Base-by-base conservation (phyloP, 2,797 vertebrate species). In the Paguma larvata region DNA sequence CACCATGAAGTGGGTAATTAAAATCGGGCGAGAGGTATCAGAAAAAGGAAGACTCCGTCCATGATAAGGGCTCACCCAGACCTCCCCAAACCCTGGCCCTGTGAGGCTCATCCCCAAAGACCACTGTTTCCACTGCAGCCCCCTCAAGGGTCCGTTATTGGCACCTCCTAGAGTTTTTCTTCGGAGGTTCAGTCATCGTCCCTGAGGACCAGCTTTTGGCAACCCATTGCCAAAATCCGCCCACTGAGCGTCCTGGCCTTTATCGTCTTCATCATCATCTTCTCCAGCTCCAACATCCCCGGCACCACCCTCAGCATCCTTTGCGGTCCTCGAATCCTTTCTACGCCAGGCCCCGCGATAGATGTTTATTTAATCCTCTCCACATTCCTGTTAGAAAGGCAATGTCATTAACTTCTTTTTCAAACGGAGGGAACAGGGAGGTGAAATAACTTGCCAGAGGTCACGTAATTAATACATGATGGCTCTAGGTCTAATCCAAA, bases 401-500 rank as follows among this genome's bases (percentile, higher is more conserved):
- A 72, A 2, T 41, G 51, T 77, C 53, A 80, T 72, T 53, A 68
- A 87, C 11, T 11, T 80, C 27, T 83, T 72, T 91, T 91, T 48
- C 9, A n/a, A 88, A 94, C 95, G 85, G 72, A 94, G 65, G 59
- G 68, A 93, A 80, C 1, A 48, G 30, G 14, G 11, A 93, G 32
- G 75, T 59, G n/a, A 94, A 82, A 25, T 91, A 80, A 85, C 75
- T 94, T 89, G 44, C 53, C 51, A 89, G 72, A 46, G 41, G 51
- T 93, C 79, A 79, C 44, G 21, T 80, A 79, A 90, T 93, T 93
- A 93, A 82, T 92, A 78, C 82, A 27, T 14, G 44, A 4, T 83
- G 82, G 56, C 53, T 82, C 83, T 97, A 38, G 59, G 53, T 92
- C 65, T 86, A 86, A 79, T 93, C 68, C 34, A 38, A 90, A 90